Conservation (phyloP, 2,888 invertebrate genomes). For the Chymomyza fuscimana region DNA sequence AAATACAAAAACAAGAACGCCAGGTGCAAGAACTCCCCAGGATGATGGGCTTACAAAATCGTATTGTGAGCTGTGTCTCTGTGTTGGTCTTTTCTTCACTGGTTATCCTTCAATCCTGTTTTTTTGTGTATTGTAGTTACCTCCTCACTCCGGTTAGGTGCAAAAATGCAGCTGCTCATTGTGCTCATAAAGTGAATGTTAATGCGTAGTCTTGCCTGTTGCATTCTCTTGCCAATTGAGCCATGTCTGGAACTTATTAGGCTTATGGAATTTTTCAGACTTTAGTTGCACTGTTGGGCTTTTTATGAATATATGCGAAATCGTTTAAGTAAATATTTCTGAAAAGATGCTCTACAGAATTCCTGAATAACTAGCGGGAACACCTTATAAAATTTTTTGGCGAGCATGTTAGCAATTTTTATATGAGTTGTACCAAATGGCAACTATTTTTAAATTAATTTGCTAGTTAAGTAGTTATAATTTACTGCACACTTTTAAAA, state of each 20-base stretch:
- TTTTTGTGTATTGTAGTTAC: slow-evolving; percentile 12
- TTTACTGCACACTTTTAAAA: too few species aligned
- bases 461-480: too few species aligned
- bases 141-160: slow-evolving; percentile 31
- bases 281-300: slow-evolving; percentile 2
- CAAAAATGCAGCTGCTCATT: slow-evolving; percentile 61
- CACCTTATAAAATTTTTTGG: neutral
- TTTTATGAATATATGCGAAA: neutral
- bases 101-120: slow-evolving; percentile 49
- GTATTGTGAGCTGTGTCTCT: slow-evolving; percentile 43
- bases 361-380: neutral
- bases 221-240: neutral
- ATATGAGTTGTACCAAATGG: too few species aligned
- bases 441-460: too few species aligned
- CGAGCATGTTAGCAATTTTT: too few species aligned
- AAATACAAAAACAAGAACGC: slow-evolving; percentile 10
- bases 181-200: slow-evolving; percentile 18
- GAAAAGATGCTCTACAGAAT: neutral
- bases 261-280: slow-evolving; percentile 13
- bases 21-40: neutral
- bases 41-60: slow-evolving; percentile 46
- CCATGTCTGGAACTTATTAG: slow-evolving; percentile 19
- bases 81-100: slow-evolving; percentile 53
- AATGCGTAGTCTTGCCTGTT: slow-evolving; percentile 23
- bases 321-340: neutral